Conservation (phyloP, 2,113 vertebrate species). For the crab-eating macaque (Macaca fascicularis) region T2T-MFA8v1.1 NC_088395.1:94885001-94885500, state of each 20-base stretch:
- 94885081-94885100: neutral
- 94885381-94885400: neutral
- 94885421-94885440: neutral
- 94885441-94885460: neutral
- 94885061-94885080: neutral
- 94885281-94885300: neutral
- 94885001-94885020: neutral
- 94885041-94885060: neutral
- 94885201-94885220: neutral
- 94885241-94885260: neutral
- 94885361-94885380: neutral
- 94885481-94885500: neutral
- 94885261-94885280: neutral
- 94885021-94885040: neutral
- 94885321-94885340: neutral
- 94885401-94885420: neutral
- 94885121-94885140: neutral
- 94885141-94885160: neutral
- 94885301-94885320: neutral
- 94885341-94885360: neutral
- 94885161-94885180: neutral
- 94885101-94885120: neutral
- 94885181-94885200: neutral
- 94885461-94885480: neutral
- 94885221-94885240: neutral